Percentiles rank a stretch among this genome's conserved stretches.
Conservation (phyloP, 2,113 vertebrate species). For the Andinoacara biseriatus region DNA sequence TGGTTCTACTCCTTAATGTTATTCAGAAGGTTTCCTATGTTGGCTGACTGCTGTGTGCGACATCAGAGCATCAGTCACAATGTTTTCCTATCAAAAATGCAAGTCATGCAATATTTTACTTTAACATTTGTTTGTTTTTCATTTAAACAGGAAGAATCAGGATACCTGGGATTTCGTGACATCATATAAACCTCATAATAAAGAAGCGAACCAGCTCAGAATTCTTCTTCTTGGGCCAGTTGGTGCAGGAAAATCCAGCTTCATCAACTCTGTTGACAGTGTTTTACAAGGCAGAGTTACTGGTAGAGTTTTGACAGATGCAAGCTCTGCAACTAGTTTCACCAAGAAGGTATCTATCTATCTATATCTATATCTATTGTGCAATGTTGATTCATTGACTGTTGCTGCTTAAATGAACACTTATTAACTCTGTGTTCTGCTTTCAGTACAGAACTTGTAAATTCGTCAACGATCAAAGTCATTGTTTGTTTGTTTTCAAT, state of each 20-base stretch:
- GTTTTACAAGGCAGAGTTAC: background rate
- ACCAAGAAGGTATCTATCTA: conserved; percentile 12
- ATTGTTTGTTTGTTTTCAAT: conserved; percentile 30
- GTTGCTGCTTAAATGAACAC: background rate
- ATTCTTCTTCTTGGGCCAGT: conserved; percentile 41
- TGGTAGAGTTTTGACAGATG: background rate
- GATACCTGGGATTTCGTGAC: accelerated
- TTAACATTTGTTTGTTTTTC: background rate
- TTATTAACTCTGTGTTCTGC: background rate
- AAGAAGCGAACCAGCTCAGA: background rate
- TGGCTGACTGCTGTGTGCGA: background rate
- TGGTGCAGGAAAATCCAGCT: conserved; percentile 58
- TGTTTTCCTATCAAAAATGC: background rate
- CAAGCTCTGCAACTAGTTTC: background rate
- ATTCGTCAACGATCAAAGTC: background rate
- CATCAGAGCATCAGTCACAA: background rate
- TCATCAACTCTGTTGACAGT: conserved; percentile 56
- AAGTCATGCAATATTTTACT: background rate
- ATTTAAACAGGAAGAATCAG: background rate
- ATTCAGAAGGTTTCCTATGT: background rate
- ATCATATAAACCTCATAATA: background rate
- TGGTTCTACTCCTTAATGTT: background rate
- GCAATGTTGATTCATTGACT: background rate
- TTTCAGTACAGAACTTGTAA: conserved; percentile 34
- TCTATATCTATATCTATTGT: background rate